These are phyloP conservation scores for Mellilla xanthometata DNA, from an alignment of 2,888 invertebrate species.

Conservation along the genomic window DNA sequence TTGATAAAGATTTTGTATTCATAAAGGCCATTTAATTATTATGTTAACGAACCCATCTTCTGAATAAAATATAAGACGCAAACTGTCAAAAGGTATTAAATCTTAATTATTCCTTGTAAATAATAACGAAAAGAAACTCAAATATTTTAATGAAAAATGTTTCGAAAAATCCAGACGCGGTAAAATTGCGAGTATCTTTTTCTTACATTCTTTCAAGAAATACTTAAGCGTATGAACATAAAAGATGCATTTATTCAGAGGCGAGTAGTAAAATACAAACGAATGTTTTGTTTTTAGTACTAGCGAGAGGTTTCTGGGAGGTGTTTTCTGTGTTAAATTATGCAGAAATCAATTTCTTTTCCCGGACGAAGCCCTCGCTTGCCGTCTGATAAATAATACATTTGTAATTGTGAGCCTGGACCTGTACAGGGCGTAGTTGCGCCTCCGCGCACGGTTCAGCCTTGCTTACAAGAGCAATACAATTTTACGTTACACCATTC, in stretches of 20 bases:
- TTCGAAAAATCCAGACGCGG: conserved; percentile 27
- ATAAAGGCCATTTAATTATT: conserved; percentile 80
- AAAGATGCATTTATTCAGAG: conserved; percentile 67
- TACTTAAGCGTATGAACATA: conserved; percentile 47
- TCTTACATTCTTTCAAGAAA: conserved; percentile 38
- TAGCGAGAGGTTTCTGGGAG: conserved; percentile 64
- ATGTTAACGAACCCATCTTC: conserved; percentile 78
- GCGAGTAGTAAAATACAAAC: conserved; percentile 74
- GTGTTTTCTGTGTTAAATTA: conserved; percentile 79
- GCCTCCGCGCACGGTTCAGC: conserved; percentile 20
- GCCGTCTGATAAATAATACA: conserved; percentile 74
- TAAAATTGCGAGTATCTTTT: conserved; percentile 14
- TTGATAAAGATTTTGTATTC: conserved; percentile 77
- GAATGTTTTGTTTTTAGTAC: conserved; percentile 78
- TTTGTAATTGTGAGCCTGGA: conserved; percentile 69
- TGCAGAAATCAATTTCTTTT: conserved; percentile 81
- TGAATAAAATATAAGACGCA: conserved; percentile 77
- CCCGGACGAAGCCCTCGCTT: conserved; percentile 57
- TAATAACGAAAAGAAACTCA: conserved; percentile 36
- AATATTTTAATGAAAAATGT: conserved; percentile 46
- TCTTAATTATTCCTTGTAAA: conserved; percentile 56
- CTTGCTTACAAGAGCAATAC: conserved; percentile 9
- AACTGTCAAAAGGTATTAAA: conserved; percentile 73
- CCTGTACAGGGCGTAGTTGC: conserved; percentile 34
- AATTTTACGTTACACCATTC: conserved; percentile 13